These are phyloP conservation scores for Schrankia costaestrigalis DNA, from an alignment of 2,888 invertebrate species.

Conservation along the genomic window DNA sequence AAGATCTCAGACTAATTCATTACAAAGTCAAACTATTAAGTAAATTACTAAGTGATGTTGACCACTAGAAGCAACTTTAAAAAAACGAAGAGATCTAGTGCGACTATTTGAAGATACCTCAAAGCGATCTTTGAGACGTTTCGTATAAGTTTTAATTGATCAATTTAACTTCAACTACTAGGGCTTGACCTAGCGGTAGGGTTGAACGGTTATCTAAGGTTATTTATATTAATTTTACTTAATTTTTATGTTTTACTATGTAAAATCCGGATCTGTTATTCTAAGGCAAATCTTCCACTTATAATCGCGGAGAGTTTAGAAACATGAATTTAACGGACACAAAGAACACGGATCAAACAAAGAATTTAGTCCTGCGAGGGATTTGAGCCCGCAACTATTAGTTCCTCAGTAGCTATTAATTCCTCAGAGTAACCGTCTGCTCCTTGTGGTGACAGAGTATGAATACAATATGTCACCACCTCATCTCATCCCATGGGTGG, in stretches of 20 bases:
- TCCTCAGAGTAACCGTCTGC: not conserved
- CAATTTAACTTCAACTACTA: constrained; percentile 66
- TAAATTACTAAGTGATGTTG: constrained; percentile 4
- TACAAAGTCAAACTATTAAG: not conserved
- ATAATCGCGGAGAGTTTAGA: too few species aligned
- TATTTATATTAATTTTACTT: too few species aligned
- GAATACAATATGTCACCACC: not conserved
- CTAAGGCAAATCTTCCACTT: too few species aligned
- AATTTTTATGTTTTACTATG: too few species aligned
- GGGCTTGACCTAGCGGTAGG: constrained; percentile 45
- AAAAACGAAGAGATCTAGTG: constrained; percentile 11
- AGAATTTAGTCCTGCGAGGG: too few species aligned
- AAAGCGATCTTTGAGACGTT: constrained; percentile 41
- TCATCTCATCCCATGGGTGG: not conserved
- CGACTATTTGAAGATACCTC: constrained; percentile 23
- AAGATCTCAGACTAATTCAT: too few species aligned
- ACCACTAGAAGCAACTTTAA: not conserved
- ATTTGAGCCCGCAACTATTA: too few species aligned
- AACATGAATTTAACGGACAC: too few species aligned
- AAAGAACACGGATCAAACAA: too few species aligned
- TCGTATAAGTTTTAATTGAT: constrained; percentile 67
- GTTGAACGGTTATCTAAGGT: constrained; percentile 33
- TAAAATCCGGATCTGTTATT: too few species aligned
- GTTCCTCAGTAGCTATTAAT: not conserved
- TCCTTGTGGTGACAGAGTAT: not conserved